Percentiles rank a stretch among this genome's conserved stretches.
Conservation (phyloP, 2,113 vertebrate species). For the Sinocyclocheilus rhinocerous region DNA sequence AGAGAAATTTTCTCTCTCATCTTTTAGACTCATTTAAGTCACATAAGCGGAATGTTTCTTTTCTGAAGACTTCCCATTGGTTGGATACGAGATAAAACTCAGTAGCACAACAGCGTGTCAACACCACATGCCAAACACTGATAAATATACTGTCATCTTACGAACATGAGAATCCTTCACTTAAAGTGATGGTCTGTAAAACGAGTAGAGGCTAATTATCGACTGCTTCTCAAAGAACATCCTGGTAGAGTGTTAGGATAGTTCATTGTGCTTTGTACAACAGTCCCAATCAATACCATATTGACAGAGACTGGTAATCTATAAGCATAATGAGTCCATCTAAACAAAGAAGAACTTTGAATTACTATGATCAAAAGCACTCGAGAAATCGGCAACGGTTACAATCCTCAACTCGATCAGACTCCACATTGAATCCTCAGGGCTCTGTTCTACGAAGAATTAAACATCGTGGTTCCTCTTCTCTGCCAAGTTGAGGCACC, state of each 20-base stretch:
- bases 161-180: slow-evolving; percentile 28
- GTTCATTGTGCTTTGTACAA: slow-evolving; percentile 43
- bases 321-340: slow-evolving; percentile 7
- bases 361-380: slow-evolving; percentile 24
- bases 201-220: slow-evolving; percentile 38
- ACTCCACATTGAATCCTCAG: too few species aligned
- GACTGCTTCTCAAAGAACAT: slow-evolving; percentile 49
- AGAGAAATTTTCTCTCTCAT: slow-evolving; percentile 37
- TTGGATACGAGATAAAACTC: slow-evolving; percentile 23
- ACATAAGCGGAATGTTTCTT: slow-evolving; percentile 39
- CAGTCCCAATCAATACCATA: slow-evolving; percentile 47
- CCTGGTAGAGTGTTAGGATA: slow-evolving; percentile 32
- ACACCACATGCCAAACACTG: background rate
- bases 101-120: background rate
- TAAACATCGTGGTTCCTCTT: slow-evolving; percentile 70
- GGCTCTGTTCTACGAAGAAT: slow-evolving; percentile 61
- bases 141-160: slow-evolving; percentile 5
- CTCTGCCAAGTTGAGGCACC: slow-evolving; percentile 66
- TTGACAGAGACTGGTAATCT: slow-evolving; percentile 49
- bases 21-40: slow-evolving; percentile 48
- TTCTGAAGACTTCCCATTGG: background rate
- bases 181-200: slow-evolving; percentile 35
- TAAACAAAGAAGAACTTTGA: slow-evolving; percentile 40
- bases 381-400: background rate
- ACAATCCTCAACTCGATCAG: slow-evolving; percentile 21